These are phyloP conservation scores for Tupaia chinensis DNA, from an alignment of 2,113 vertebrate genomes.

Conservation along the genomic window DNA sequence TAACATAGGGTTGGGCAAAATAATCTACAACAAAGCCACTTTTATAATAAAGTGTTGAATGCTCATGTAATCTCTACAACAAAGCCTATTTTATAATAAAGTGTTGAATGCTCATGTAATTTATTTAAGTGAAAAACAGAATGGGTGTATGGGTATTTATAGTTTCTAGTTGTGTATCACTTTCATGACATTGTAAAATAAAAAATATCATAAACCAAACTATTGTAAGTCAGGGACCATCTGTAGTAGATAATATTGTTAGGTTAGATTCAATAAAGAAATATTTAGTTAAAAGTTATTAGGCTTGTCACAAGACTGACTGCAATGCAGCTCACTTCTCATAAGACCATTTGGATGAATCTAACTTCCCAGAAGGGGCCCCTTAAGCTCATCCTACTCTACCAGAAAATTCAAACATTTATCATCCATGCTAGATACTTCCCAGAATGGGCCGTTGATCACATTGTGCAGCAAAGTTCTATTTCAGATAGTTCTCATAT, in stretches of 20 bases:
- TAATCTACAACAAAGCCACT: no score
- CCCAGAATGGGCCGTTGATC: not conserved
- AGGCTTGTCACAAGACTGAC: not conserved
- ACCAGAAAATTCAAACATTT: constrained; percentile 1
- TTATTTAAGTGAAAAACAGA: no score
- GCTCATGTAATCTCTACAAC: no score
- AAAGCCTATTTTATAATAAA: no score
- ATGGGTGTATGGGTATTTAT: no score
- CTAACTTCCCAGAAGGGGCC: not conserved
- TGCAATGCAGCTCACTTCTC: not conserved
- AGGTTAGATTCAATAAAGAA: not conserved
- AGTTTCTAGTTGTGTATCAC: no score
- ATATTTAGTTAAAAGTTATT: constrained; percentile 44
- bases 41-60: no score
- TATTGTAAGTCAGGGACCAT: no score
- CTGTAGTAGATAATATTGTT: not conserved
- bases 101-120: no score
- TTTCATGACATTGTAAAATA: no score
- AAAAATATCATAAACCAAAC: no score
- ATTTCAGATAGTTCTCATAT: not conserved
- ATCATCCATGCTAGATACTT: not conserved
- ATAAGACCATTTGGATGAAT: not conserved
- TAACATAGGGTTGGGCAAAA: no score
- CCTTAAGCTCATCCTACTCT: not conserved
- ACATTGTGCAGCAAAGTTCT: not conserved